phyloP scores from a whole-genome alignment of 1,140 invertebrate species.

The Lasaia peninsularis region DNA sequence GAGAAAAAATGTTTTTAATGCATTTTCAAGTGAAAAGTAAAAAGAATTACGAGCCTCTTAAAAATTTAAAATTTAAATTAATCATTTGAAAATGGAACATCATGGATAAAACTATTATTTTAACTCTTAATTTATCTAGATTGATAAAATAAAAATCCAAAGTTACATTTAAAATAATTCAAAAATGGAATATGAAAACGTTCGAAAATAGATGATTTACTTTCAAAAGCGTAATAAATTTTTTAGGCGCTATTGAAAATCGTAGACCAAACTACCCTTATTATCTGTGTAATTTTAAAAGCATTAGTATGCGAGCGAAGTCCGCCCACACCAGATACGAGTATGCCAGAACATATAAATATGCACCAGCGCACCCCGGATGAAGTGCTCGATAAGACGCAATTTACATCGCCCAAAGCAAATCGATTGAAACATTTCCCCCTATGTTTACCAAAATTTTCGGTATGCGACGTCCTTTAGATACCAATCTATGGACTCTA shows the following conservation, averaged over 20 bases:
- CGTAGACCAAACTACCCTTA: slow-evolving; percentile 8
- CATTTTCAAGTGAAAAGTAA: no score
- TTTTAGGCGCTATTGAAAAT: slow-evolving; percentile 14
- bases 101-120: no score
- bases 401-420: slow-evolving; percentile 66
- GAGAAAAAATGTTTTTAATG: no score
- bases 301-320: slow-evolving; percentile 55
- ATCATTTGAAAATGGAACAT: no score
- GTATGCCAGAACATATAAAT: slow-evolving; percentile 66
- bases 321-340: slow-evolving; percentile 58
- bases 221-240: no score
- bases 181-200: no score
- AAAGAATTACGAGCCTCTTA: no score
- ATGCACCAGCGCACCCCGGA: slow-evolving; percentile 64
- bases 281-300: slow-evolving; percentile 19
- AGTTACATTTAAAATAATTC: no score
- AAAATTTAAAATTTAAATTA: no score
- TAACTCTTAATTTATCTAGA: no score
- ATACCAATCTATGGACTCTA: slow-evolving; percentile 1
- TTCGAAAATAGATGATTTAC: no score
- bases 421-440: slow-evolving; percentile 42
- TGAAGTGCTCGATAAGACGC: slow-evolving; percentile 70
- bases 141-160: no score
- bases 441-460: slow-evolving; percentile 58
- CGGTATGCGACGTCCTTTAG: slow-evolving; percentile 21